phyloP scores from a whole-genome alignment of 2,113 vertebrate species.

The Nymphicus hollandicus region DNA sequence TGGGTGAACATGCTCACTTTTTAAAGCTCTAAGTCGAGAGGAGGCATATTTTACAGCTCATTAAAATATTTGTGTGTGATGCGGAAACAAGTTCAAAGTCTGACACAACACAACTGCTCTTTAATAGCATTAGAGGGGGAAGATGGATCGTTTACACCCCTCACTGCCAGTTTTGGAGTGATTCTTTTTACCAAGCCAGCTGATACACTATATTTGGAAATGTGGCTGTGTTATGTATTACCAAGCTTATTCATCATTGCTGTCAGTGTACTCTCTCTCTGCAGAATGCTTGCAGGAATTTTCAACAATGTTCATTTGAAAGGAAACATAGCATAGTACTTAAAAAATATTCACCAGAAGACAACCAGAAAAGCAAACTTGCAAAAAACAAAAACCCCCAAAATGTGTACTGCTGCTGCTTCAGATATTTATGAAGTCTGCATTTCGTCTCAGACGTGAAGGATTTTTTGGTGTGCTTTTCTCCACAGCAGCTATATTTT shows the following conservation, averaged over 20 bases:
- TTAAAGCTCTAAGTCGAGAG: background rate
- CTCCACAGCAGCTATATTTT: background rate
- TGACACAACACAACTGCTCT: background rate
- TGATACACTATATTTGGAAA: constrained; percentile 61
- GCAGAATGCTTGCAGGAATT: constrained; percentile 14
- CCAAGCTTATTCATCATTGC: constrained; percentile 4
- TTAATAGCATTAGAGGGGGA: background rate
- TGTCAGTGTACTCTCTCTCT: constrained; percentile 10
- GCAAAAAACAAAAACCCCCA: background rate
- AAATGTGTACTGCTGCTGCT: background rate
- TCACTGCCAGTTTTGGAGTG: background rate
- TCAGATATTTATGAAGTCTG: background rate
- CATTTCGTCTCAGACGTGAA: background rate
- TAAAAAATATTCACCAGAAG: background rate
- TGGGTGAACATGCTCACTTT: background rate
- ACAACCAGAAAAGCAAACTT: background rate
- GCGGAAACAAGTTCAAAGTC: background rate
- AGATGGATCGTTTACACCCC: background rate
- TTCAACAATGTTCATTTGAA: background rate
- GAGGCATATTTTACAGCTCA: background rate
- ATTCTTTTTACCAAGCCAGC: constrained; percentile 6
- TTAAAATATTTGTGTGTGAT: background rate
- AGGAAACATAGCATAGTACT: background rate
- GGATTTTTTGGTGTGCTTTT: background rate
- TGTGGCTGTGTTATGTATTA: constrained; percentile 17